These are phyloP conservation scores for Morinoia aosen DNA, from an alignment of 2,888 invertebrate species.

Conservation along the genomic window DNA sequence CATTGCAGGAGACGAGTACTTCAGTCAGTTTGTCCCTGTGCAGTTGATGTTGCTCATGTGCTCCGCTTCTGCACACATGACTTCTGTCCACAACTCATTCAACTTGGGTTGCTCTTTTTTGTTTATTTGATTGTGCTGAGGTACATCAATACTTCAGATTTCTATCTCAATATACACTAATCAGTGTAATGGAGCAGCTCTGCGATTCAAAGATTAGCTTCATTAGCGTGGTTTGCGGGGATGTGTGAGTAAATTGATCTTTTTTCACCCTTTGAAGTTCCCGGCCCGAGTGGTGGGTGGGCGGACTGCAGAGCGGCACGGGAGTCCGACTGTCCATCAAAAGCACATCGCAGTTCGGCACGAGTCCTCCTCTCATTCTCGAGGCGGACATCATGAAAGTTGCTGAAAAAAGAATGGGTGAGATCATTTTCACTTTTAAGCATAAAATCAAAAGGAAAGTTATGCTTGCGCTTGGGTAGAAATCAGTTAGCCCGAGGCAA, in stretches of 20 bases:
- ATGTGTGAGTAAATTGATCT: background rate
- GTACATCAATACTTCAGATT: no score
- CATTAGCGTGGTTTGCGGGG: background rate
- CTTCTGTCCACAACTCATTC: background rate
- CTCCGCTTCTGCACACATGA: no score
- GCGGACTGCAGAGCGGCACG: constrained; percentile 61
- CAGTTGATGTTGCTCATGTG: no score
- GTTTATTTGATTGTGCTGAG: no score
- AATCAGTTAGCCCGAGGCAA: no score
- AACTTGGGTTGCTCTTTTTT: no score
- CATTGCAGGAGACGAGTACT: no score
- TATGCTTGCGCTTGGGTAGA: no score
- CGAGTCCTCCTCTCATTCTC: constrained; percentile 55
- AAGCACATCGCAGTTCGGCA: constrained; percentile 55
- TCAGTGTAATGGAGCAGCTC: no score
- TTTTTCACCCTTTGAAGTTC: constrained; percentile 42
- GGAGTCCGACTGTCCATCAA: constrained; percentile 58
- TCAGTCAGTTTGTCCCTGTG: no score
- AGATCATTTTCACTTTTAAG: background rate
- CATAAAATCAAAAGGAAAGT: background rate
- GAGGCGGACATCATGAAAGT: constrained; percentile 65
- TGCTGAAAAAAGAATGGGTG: constrained; percentile 63
- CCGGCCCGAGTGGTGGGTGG: constrained; percentile 62
- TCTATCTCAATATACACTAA: no score
- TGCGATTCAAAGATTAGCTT: background rate